These are phyloP conservation scores for Ibidorhyncha struthersii DNA, from an alignment of 2,113 vertebrate genomes.

Conservation along the genomic window DNA sequence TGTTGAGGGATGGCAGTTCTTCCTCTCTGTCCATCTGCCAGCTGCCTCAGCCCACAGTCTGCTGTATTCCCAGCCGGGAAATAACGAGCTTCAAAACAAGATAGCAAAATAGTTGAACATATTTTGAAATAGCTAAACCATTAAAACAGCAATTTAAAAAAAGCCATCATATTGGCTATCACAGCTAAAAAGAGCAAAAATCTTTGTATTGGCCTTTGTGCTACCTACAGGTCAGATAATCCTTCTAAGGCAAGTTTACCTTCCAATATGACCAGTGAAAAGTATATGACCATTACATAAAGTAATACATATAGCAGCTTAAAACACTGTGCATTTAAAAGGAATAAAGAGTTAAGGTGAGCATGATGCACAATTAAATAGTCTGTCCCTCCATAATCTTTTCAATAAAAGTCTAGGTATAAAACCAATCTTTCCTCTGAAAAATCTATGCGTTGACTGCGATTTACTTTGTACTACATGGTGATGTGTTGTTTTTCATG, in stretches of 20 bases:
- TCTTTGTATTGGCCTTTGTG: background rate
- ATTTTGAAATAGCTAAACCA: background rate
- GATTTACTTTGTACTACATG: background rate
- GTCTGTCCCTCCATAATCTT: background rate
- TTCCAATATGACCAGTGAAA: background rate
- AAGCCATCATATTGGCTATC: background rate
- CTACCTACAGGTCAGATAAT: background rate
- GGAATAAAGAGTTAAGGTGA: background rate
- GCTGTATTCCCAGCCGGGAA: constrained; percentile 36
- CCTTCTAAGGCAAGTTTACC: background rate
- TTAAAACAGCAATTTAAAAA: background rate
- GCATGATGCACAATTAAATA: background rate
- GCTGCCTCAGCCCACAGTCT: constrained; percentile 30
- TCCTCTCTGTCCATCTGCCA: constrained; percentile 46
- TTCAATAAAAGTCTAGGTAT: background rate
- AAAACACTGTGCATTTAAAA: background rate
- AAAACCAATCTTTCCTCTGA: background rate
- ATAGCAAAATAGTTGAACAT: background rate
- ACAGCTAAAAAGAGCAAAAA: background rate
- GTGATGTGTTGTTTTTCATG: background rate
- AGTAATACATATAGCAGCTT: background rate
- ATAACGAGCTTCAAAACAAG: constrained; percentile 7
- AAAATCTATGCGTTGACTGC: background rate
- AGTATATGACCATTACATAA: too few species aligned
- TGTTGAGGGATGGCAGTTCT: constrained; percentile 12